Evolutionary conservation across 2,888 invertebrate species (phyloP).

Genomic region (Pelosia muscerda): DNA sequence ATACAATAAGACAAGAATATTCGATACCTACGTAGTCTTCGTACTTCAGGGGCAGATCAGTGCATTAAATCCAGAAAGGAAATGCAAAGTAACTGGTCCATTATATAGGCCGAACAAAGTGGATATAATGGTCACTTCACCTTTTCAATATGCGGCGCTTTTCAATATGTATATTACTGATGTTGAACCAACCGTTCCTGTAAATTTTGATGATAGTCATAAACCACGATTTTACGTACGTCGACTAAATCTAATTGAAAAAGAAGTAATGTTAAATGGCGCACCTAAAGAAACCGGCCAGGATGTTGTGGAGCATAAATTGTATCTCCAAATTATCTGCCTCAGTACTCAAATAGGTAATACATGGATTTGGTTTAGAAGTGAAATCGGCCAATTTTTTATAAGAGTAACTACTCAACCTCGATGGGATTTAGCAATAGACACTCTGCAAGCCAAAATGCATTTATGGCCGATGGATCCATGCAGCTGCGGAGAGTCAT

Average conservation of each 20-base stretch:
- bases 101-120: conserved; percentile 77
- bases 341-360: conserved; percentile 72
- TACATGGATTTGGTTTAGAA: conserved; percentile 79
- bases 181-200: conserved; percentile 71
- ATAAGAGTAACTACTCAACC: conserved; percentile 75
- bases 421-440: conserved; percentile 76
- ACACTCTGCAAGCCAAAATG: conserved; percentile 70
- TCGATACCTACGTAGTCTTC: conserved; percentile 78
- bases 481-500: conserved; percentile 77
- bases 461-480: conserved; percentile 75
- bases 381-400: conserved; percentile 77
- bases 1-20: conserved; percentile 80
- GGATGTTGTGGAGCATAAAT: conserved; percentile 68
- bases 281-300: conserved; percentile 67
- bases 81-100: conserved; percentile 77
- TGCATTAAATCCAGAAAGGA: conserved; percentile 67
- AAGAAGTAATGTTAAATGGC: conserved; percentile 67
- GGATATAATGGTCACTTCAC: conserved; percentile 72
- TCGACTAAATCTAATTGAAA: conserved; percentile 74
- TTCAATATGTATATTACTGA: conserved; percentile 71
- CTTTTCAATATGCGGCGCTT: conserved; percentile 60
- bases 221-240: conserved; percentile 68
- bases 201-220: conserved; percentile 57
- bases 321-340: conserved; percentile 75
- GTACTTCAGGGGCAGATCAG: conserved; percentile 69